Evolutionary conservation across 2,797 vertebrate species (phyloP), one percentile per base, ranked within the genome.

Genomic region (Parauchenoglanis punctatus): DNA sequence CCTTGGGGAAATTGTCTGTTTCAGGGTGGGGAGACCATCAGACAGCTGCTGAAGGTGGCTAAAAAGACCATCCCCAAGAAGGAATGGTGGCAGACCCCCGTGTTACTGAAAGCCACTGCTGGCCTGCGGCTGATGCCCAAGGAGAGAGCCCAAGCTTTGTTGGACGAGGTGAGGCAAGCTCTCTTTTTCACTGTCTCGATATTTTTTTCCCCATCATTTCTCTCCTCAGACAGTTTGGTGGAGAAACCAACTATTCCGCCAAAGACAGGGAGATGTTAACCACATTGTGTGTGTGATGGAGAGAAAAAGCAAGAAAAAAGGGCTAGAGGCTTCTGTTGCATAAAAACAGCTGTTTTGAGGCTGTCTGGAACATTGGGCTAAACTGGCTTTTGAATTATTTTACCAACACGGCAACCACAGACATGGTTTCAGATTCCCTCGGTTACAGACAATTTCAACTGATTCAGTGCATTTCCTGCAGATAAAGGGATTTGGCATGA

Each of bases 21-120:
- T 59, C 85, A 99, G 98, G 98, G 97, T 86, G 98, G 97, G 76
- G 96, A 98, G 93, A 96, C 95, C 7, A 94, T 99, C 88, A 96
- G 95, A 77, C 95, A 93, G 89, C 92, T 99, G 90, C 93, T 99
- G 92, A 97, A 96, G 88, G 93, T 98, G 83, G 98, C 98, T 68
- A 95, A 97, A 93, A 97, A 97, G 93, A 96, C 97, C 0, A 93
- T 99, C 52, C 98, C 99, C 15, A 95, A 93, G 92, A 96, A 95
- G 0, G 96, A 97, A 20, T 99, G 99, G 99, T 95, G 89, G 87
- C 96, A 93, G 92, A 99, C 99, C 6, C 98, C 98, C 0, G 97
- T 99, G 90, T 96, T 99, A 88, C 94, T 99, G 91, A 99, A 97
- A 95, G 99, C 99, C 88, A 99, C 99, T 0, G 98, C 98, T 2